phyloP scores from a whole-genome alignment of 2,113 vertebrate species.

The Lepisosteus oculatus region DNA sequence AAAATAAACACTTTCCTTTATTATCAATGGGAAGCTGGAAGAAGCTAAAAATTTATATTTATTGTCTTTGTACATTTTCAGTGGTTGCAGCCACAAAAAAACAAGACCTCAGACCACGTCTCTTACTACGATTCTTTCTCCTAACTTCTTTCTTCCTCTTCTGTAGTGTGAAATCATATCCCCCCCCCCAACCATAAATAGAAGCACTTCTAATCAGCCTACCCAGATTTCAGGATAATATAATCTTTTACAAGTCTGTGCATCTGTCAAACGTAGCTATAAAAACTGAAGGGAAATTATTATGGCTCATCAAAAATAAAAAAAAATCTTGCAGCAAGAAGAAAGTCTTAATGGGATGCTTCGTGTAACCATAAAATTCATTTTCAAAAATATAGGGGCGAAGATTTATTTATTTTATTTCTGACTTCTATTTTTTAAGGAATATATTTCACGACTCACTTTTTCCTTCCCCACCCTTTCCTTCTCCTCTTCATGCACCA shows the following conservation, averaged over 20 bases:
- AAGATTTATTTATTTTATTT: slow-evolving; percentile 32
- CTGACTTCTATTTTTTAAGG: slow-evolving; percentile 26
- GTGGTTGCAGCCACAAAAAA: no score
- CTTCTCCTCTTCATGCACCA: slow-evolving; percentile 72
- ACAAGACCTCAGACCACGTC: not conserved
- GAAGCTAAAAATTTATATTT: no score
- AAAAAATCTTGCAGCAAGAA: slow-evolving; percentile 23
- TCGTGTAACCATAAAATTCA: not conserved
- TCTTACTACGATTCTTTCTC: slow-evolving; percentile 3
- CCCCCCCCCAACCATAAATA: slow-evolving; percentile 16
- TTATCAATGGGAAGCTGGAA: no score
- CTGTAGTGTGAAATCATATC: slow-evolving; percentile 24
- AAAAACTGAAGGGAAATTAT: slow-evolving; percentile 44
- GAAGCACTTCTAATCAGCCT: slow-evolving; percentile 27
- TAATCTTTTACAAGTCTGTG: slow-evolving; percentile 41
- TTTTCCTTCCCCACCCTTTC: slow-evolving; percentile 26
- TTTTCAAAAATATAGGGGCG: slow-evolving; percentile 15
- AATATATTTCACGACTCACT: slow-evolving; percentile 41
- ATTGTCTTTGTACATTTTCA: no score
- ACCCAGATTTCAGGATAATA: slow-evolving; percentile 35
- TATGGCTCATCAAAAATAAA: slow-evolving; percentile 39
- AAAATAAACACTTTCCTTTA: slow-evolving; percentile 7
- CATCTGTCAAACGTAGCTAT: slow-evolving; percentile 44
- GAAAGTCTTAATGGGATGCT: slow-evolving; percentile 6
- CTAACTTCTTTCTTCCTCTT: slow-evolving; percentile 12